phyloP scores from a whole-genome alignment of 1,140 invertebrate genomes.

The Rhynchophorus ferrugineus region DNA sequence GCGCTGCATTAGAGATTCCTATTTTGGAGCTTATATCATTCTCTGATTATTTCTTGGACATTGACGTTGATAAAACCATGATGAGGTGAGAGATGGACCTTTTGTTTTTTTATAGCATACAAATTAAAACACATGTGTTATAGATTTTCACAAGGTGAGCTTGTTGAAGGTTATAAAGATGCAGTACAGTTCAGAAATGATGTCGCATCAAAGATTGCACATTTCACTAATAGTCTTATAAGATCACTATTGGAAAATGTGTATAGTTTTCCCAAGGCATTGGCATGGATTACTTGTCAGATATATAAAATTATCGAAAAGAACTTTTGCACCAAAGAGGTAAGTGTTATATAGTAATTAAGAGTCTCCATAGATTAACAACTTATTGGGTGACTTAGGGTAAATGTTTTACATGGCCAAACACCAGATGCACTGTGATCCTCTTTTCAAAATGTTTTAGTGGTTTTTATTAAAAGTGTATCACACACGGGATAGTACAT shows the following conservation, averaged over 20 bases:
- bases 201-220: constrained; percentile 73
- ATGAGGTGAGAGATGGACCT: constrained; percentile 53
- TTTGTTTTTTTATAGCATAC: no score
- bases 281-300: constrained; percentile 70
- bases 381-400: no score
- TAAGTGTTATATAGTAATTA: constrained; percentile 35
- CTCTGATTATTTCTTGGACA: constrained; percentile 86
- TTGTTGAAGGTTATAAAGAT: constrained; percentile 24
- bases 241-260: constrained; percentile 78
- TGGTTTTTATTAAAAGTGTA: no score
- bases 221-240: constrained; percentile 77
- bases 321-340: constrained; percentile 53
- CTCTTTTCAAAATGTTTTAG: background rate
- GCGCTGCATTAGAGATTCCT: constrained; percentile 82
- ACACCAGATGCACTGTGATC: no score
- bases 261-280: constrained; percentile 83
- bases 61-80: constrained; percentile 81
- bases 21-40: constrained; percentile 89
- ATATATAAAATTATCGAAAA: constrained; percentile 64
- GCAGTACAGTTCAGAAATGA: constrained; percentile 57
- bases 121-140: no score
- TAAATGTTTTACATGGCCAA: no score
- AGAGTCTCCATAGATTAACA: background rate
- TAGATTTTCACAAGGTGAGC: constrained; percentile 30
- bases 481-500: no score